Base-by-base conservation (phyloP, 2,888 invertebrate genomes). In the Platerodrilus igneus region DNA sequence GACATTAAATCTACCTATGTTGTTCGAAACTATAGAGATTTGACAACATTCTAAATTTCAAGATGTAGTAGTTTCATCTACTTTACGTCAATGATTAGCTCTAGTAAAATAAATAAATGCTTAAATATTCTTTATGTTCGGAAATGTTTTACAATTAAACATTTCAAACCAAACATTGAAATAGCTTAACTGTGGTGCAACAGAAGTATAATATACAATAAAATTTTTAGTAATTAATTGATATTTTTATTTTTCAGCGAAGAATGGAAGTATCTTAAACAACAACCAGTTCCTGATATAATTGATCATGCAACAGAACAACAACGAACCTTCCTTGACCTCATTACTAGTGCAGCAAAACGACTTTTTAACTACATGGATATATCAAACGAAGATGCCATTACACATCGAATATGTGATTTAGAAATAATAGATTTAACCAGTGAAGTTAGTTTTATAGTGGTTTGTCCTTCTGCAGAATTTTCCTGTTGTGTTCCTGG, bases 391-490 rank as follows among this genome's bases (percentile, higher is more conserved):
- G 82, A 86, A 31, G 81, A 84, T 52, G 81, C 83, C 4, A 63
- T 77, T 17, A 71, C 76, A 44, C 88, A 90, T 70, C 77, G 95
- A 56, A 72, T 97, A 37, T 97, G 93, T 67, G 92, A 94, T 62
- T 77, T 86, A 4, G 96, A 97, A 72, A 88, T 97, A 21, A 82
- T 97, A 47, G 95, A 97, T 68, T 75, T 96, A 16, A 90, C 87
- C 57, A 76, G 77, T 36, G 90, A 94, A 51, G 91, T 97, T 25
- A 89, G 93, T 35, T 86, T 97, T 57, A 76, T 99, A 3, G 81
- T 97, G 59, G 77, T 96, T 30, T 86, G 95, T 54, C 96, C 96
- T 0, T 87, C 93, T 0, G 85, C 86, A 0, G 95, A 95, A 59
- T 82, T 86, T 32, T 92, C 95, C 0, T 97, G 96, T 62, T 88